These are phyloP conservation scores for Hoplodrina ambigua DNA, from an alignment of 2,888 invertebrate genomes.

Conservation along the genomic window DNA sequence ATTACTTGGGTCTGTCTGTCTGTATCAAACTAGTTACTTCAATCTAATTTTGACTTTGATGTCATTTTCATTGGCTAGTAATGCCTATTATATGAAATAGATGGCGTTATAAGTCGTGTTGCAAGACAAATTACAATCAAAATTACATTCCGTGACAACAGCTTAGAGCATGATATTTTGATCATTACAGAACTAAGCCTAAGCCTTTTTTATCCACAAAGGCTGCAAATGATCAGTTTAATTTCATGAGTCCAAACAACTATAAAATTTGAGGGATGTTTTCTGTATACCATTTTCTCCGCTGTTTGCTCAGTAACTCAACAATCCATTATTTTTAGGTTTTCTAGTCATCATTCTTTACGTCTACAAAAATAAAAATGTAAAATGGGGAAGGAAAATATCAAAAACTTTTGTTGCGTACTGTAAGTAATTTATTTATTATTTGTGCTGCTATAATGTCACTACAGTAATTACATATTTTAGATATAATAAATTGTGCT, in stretches of 20 bases:
- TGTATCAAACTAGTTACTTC: too few relatives aligned
- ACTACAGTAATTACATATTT: slow-evolving; percentile 47
- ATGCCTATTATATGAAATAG: slow-evolving; percentile 10
- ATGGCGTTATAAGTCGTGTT: background rate
- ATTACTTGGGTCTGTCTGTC: too few relatives aligned
- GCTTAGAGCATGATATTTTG: too few relatives aligned
- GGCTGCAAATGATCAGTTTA: too few relatives aligned
- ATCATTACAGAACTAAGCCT: too few relatives aligned
- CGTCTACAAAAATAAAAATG: background rate
- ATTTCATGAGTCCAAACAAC: too few relatives aligned
- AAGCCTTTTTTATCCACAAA: too few relatives aligned
- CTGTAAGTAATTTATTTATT: slow-evolving; percentile 40
- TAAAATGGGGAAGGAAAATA: slow-evolving; percentile 1
- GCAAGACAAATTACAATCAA: background rate
- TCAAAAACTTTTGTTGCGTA: slow-evolving; percentile 4
- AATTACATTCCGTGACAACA: too few relatives aligned
- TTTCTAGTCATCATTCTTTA: background rate
- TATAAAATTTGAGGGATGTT: background rate
- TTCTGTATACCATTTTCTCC: too few relatives aligned
- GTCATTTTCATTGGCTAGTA: too few relatives aligned
- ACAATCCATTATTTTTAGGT: background rate
- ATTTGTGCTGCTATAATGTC: slow-evolving; percentile 53
- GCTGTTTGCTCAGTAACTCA: background rate
- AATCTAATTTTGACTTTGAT: too few relatives aligned
- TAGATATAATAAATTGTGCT: slow-evolving; percentile 17